phyloP scores from a whole-genome alignment of 2,888 invertebrate genomes.

The Synanthedon myopaeformis region DNA sequence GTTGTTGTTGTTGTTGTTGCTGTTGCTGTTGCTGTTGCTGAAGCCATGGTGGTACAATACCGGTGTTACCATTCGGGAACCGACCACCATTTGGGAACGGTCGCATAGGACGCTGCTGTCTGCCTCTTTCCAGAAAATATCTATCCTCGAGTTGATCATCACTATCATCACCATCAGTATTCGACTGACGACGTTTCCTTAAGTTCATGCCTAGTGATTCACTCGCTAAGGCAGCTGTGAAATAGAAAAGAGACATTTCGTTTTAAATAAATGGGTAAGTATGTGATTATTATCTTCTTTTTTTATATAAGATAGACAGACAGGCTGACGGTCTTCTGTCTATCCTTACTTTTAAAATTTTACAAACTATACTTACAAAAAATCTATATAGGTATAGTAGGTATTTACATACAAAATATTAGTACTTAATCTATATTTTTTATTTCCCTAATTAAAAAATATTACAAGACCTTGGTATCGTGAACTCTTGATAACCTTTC shows the following conservation, averaged over 20 bases:
- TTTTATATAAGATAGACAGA: too few species aligned
- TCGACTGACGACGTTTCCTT: slow-evolving; percentile 27
- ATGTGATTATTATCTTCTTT: too few species aligned
- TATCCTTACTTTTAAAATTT: too few species aligned
- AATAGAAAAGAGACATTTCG: slow-evolving; percentile 6
- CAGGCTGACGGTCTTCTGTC: too few species aligned
- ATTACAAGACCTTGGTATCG: too few species aligned
- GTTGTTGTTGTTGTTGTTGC: not conserved
- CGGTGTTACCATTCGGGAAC: not conserved
- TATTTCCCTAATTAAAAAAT: too few species aligned
- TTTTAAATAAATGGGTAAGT: too few species aligned
- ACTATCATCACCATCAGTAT: slow-evolving; percentile 7
- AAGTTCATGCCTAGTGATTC: slow-evolving; percentile 21
- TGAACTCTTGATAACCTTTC: too few species aligned
- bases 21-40: not conserved
- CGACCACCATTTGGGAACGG: slow-evolving; percentile 4
- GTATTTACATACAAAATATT: too few species aligned
- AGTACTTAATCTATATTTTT: too few species aligned
- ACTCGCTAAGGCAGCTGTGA: slow-evolving; percentile 22
- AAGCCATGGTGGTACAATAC: not conserved
- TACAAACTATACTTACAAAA: too few species aligned
- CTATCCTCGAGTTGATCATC: slow-evolving; percentile 35
- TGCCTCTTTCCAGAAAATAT: slow-evolving; percentile 16
- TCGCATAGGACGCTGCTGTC: slow-evolving; percentile 6
- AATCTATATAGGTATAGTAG: too few species aligned